Conservation (phyloP, 2,888 invertebrate species). For the Ceratothoa steindachneri region DNA sequence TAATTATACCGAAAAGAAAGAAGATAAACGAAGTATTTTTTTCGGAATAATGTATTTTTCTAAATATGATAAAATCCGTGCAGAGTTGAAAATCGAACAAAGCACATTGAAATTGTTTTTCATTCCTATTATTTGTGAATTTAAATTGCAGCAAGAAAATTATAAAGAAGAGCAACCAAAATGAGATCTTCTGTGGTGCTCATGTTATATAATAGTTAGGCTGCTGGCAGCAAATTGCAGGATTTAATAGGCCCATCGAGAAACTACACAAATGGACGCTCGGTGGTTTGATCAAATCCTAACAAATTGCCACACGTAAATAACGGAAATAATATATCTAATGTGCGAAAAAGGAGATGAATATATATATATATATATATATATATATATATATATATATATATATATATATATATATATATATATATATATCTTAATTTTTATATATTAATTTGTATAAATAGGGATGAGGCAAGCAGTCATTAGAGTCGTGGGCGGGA, state of each 20-base stretch:
- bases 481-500: too few relatives aligned
- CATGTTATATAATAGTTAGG: too few relatives aligned
- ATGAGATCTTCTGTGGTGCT: not conserved
- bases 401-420: not conserved
- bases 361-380: not conserved
- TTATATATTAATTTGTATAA: too few relatives aligned
- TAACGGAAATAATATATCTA: not conserved
- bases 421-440: too few relatives aligned
- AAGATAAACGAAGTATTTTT: too few relatives aligned
- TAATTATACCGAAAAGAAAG: too few relatives aligned
- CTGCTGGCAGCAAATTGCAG: too few relatives aligned
- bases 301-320: not conserved
- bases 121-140: not conserved
- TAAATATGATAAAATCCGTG: too few relatives aligned
- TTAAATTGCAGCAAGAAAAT: not conserved
- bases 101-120: not conserved
- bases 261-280: too few relatives aligned
- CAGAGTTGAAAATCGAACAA: not conserved
- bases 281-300: not conserved
- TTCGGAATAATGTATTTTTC: not conserved
- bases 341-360: not conserved
- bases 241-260: too few relatives aligned
- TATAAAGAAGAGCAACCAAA: not conserved
- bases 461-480: too few relatives aligned
- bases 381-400: not conserved